Evolutionary conservation across 1,140 invertebrate species (phyloP), one percentile per base, ranked within the genome.

Genomic region (Coptotermes formosanus): DNA sequence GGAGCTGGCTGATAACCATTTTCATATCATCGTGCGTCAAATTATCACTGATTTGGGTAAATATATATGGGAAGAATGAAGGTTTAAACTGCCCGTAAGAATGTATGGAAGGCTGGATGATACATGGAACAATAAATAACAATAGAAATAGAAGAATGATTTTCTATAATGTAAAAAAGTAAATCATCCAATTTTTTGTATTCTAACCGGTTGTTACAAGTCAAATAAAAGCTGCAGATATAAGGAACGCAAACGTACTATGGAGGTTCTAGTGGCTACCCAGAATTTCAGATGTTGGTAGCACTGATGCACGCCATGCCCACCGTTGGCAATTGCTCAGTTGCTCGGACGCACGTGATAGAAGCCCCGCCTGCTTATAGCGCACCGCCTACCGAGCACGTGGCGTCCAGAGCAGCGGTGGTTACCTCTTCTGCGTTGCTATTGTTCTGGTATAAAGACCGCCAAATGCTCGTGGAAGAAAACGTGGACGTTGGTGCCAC

Each of bases 401-500:
- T 75, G 64, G 64, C 8, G 14, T 14, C 6, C 9, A 25, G 8
- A 2, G 9, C 25, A 6, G n/a, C 14, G n/a, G 0, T 8, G 25
- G 7, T 30, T n/a, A 75, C 64, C 64, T 75, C 64, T 7, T 75
- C 0, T 6, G 14, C 25, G 1, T 6, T 75, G 4, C 16, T 75
- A 30, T 30, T 30, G n/a, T 75, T 30, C 64, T 75, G 64, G n/a
- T 75, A n/a, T 30, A 75, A 75, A 75, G 64, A 75, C 64, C 64
- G 64, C 64, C 64, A 75, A 75, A 75, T 75, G n/a, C 64, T 75
- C 64, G 25, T 30, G 64, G 64, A 75, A 30, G 64, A 75, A 75
- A 75, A 75, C 64, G 30, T n/a, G 64, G 64, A 30, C n/a, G 64
- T 25, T 75, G 25, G 25, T 25, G 25, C 64, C 7, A 25, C 64